Conservation (phyloP, 35 echinoderm and acorn worm species). For the Acanthaster planci region DNA sequence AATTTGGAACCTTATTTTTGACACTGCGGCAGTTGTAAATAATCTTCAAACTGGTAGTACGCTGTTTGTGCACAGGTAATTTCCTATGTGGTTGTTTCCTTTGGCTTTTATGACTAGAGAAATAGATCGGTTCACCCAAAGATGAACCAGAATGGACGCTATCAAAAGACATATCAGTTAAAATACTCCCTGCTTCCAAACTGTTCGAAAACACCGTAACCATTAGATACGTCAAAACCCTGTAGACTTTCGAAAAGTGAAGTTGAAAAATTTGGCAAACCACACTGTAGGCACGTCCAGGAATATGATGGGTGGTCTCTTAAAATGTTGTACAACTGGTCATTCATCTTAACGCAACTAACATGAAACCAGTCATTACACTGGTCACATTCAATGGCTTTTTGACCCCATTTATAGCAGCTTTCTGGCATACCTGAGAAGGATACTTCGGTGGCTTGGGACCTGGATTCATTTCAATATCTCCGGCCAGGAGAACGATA, state of each 20-base stretch:
- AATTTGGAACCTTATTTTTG: conserved; percentile 10
- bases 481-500: background rate
- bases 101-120: background rate
- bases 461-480: conserved; percentile 29
- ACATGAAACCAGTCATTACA: too few relatives aligned
- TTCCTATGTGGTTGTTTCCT: too few relatives aligned
- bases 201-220: too few relatives aligned
- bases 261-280: too few relatives aligned
- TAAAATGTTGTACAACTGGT: too few relatives aligned
- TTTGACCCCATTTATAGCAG: conserved; percentile 42
- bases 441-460: background rate
- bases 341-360: too few relatives aligned
- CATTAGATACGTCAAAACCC: too few relatives aligned
- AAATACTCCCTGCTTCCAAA: too few relatives aligned
- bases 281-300: too few relatives aligned
- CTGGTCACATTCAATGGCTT: conserved; percentile 44
- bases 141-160: too few relatives aligned
- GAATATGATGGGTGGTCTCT: background rate
- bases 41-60: background rate
- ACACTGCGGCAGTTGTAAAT: conserved; percentile 43
- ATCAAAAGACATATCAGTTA: conserved; percentile 2
- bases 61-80: background rate
- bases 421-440: too few relatives aligned
- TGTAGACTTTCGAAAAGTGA: too few relatives aligned
- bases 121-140: background rate